Evolutionary conservation across 2,113 vertebrate genomes (phyloP), one percentile per base, ranked within the genome.

Genomic region (Opisthocomus hoazin): DNA sequence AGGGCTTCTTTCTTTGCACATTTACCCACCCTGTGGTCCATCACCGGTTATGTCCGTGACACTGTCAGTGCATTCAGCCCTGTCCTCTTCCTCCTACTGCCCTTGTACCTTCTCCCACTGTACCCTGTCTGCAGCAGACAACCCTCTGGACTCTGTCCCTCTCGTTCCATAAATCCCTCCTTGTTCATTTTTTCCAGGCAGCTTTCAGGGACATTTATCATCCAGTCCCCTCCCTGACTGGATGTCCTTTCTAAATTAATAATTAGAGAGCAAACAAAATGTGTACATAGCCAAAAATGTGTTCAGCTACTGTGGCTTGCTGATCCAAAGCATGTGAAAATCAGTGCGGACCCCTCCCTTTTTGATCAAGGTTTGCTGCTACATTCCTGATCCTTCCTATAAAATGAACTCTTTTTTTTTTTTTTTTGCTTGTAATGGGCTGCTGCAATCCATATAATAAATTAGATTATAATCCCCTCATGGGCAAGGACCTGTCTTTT

Each of bases 241-340:
- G 78, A 75, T 41, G 70, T 87, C 89, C 84, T 96, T 87, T 89
- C 89, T 95, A 91, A 96, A 96, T 94, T 87, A 97, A 89, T 94
- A 82, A 95, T 89, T 87, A 80, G 96, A 92, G 53, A 94, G 87
- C 77, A 96, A 96, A 96, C 80, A 92, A 87, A 71, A 89, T 39
- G 30, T 65, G 53, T 91, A 43, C 69, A 50, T 27, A 94, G 87
- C 57, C 66, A 85, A 32, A 57, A 65, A 17, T 32, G 10, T 46
- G 50, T 89, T 90, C 78, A 69, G 68, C 70, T 87, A 24, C 63
- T 76, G 58, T 15, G 27, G 8, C 14, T 69, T 70, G 37, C 70
- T 80, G 74, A 83, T 65, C 65, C 48, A 68, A 92, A 87, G 48
- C 19, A 19, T 34, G 26, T 57, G 80, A 87, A 95, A 91, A 94